Evolutionary conservation across 2,888 invertebrate species (phyloP).

Genomic region (Drosophila merina): DNA sequence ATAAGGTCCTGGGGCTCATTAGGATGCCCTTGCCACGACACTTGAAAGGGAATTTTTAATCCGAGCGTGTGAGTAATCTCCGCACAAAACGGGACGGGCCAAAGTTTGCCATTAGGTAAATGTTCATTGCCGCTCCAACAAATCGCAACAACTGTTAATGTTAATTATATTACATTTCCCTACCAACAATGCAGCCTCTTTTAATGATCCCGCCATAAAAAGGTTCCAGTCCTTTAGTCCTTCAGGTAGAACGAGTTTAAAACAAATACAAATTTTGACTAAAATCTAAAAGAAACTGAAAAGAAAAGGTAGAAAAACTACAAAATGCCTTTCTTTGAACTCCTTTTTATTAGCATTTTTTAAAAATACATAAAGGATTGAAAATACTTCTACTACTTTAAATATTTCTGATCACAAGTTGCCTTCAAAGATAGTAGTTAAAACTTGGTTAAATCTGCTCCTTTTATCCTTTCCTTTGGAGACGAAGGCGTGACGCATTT

Average conservation of each 20-base stretch:
- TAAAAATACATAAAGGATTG: neutral
- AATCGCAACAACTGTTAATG: conserved; percentile 57
- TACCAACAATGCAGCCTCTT: conserved; percentile 16
- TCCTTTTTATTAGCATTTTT: no score
- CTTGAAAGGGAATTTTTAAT: conserved; percentile 71
- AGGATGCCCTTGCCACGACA: conserved; percentile 44
- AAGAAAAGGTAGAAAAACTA: neutral
- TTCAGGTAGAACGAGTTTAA: no score
- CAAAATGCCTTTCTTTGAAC: neutral
- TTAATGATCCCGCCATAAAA: conserved; percentile 18
- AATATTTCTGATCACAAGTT: conserved; percentile 17
- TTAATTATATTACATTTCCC: conserved; percentile 59
- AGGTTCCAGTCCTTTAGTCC: neutral
- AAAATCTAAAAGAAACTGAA: neutral
- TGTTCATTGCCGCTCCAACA: conserved; percentile 63
- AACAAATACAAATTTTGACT: neutral
- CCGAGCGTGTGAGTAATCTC: conserved; percentile 55
- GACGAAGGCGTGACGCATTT: conserved; percentile 56
- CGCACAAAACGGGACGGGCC: conserved; percentile 24
- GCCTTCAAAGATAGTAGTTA: conserved; percentile 20
- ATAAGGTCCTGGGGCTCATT: conserved; percentile 48
- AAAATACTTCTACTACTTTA: neutral
- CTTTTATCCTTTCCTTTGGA: neutral
- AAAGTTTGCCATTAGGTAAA: conserved; percentile 59
- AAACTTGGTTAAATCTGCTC: neutral